Percentiles rank a stretch among this genome's conserved stretches.
These are phyloP conservation scores for Holothuria glaberrima DNA, from an alignment of 35 echinoderm and acorn worm genomes.

Conservation along the genomic window DNA sequence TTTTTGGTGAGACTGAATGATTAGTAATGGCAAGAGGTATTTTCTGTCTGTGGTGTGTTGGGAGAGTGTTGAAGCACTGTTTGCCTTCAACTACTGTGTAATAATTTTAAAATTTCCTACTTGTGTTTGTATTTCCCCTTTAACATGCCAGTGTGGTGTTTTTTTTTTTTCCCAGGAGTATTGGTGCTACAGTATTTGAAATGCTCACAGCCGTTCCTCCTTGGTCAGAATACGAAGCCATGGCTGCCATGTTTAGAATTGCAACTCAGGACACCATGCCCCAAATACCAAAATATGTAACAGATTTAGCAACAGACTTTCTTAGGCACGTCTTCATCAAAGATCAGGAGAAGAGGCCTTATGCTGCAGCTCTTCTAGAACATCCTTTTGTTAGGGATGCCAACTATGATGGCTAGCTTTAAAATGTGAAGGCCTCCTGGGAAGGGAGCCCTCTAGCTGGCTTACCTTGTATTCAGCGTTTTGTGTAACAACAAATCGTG, in stretches of 20 bases:
- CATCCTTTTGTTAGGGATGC: slow-evolving; percentile 86
- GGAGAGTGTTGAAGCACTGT: too few species aligned
- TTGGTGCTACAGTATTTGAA: slow-evolving; percentile 98
- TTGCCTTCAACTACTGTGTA: too few species aligned
- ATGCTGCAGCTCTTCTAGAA: slow-evolving; percentile 65
- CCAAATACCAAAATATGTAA: slow-evolving; percentile 70
- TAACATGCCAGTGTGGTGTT: not conserved
- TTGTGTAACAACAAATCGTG: not conserved
- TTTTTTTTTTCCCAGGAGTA: slow-evolving; percentile 79
- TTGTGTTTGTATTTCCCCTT: too few species aligned
- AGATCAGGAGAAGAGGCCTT: slow-evolving; percentile 72
- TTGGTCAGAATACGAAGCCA: slow-evolving; percentile 96
- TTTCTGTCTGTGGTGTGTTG: too few species aligned
- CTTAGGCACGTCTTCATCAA: slow-evolving; percentile 71
- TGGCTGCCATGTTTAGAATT: slow-evolving; percentile 99
- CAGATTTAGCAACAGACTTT: slow-evolving; percentile 70
- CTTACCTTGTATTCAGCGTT: slow-evolving; percentile 37
- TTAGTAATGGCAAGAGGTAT: too few species aligned
- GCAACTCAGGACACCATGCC: slow-evolving; percentile 85
- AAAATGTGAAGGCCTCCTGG: not conserved
- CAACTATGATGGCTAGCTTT: slow-evolving; percentile 19
- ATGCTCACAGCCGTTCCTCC: slow-evolving; percentile 96
- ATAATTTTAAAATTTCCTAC: too few species aligned
- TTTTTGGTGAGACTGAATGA: too few species aligned
- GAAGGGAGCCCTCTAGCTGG: not conserved